Conservation (phyloP, 2,888 invertebrate species). For the Pharmacophagus antenor region DNA sequence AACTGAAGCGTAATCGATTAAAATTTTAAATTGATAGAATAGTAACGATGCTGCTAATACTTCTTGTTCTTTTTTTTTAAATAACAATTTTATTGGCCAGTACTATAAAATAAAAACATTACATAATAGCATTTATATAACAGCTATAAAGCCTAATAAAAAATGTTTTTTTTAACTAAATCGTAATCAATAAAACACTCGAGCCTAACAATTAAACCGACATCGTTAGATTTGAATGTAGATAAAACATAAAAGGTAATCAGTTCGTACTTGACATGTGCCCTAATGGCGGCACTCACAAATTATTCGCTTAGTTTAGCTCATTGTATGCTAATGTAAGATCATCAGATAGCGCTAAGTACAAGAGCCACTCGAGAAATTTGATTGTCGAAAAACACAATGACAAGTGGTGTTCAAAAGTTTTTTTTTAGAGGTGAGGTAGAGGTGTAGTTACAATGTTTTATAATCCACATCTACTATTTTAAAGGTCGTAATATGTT, state of each 20-base stretch:
- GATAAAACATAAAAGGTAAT: slow-evolving; percentile 51
- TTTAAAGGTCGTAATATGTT: too few relatives aligned
- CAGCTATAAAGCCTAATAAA: neutral
- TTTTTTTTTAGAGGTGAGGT: neutral
- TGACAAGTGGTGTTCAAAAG: neutral
- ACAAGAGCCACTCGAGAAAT: slow-evolving; percentile 51
- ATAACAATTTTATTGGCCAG: neutral
- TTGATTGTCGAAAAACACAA: neutral
- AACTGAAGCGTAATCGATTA: slow-evolving; percentile 67
- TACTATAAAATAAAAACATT: too few relatives aligned
- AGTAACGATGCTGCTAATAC: too few relatives aligned
- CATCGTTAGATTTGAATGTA: slow-evolving; percentile 52
- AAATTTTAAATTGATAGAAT: slow-evolving; percentile 37
- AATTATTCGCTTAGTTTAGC: slow-evolving; percentile 69
- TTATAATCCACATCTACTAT: neutral
- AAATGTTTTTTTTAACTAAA: neutral
- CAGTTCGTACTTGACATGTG: slow-evolving; percentile 62
- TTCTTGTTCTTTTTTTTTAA: too few relatives aligned
- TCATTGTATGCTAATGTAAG: slow-evolving; percentile 55
- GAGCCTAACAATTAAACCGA: slow-evolving; percentile 7
- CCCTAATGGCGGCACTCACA: slow-evolving; percentile 49
- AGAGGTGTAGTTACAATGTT: neutral
- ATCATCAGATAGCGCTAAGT: slow-evolving; percentile 51
- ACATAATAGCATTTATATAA: too few relatives aligned
- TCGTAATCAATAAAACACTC: slow-evolving; percentile 11